Conservation (phyloP, 2,888 invertebrate genomes). For the Lissonota sp. region DNA sequence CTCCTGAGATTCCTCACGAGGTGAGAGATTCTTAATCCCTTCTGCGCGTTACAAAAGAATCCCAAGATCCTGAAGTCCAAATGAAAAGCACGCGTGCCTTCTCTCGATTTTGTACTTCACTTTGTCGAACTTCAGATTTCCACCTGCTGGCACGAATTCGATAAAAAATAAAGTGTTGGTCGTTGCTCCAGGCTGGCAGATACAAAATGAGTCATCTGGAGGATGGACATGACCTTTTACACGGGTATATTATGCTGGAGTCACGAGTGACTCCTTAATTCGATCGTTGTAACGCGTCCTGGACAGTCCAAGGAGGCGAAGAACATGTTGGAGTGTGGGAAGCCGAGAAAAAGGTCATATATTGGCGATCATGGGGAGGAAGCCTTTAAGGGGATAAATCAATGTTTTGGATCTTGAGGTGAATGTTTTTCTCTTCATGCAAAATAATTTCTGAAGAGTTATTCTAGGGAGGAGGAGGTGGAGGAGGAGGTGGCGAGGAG, state of each 20-base stretch:
- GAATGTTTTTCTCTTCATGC: not conserved
- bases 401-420: constrained; percentile 56
- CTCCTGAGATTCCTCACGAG: constrained; percentile 16
- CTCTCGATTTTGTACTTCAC: not conserved
- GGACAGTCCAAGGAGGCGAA: constrained; percentile 26
- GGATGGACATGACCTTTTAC: constrained; percentile 3
- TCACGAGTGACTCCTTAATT: constrained; percentile 60
- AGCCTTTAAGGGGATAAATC: constrained; percentile 49
- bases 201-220: constrained; percentile 26
- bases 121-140: not conserved
- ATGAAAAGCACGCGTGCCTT: constrained; percentile 7
- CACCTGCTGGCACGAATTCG: constrained; percentile 43
- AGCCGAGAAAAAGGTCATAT: not conserved
- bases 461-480: too few species aligned
- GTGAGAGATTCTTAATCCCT: constrained; percentile 27
- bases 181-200: not conserved
- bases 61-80: constrained; percentile 20
- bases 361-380: constrained; percentile 25
- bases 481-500: too few species aligned
- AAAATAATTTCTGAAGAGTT: constrained; percentile 31
- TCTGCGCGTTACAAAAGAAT: constrained; percentile 17
- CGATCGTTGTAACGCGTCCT: constrained; percentile 51
- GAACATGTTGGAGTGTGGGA: constrained; percentile 3
- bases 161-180: constrained; percentile 41
- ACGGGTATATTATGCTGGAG: constrained; percentile 37